These are phyloP conservation scores for Hybognathus amarus DNA, from an alignment of 2,797 vertebrate genomes.

Conservation along the genomic window DNA sequence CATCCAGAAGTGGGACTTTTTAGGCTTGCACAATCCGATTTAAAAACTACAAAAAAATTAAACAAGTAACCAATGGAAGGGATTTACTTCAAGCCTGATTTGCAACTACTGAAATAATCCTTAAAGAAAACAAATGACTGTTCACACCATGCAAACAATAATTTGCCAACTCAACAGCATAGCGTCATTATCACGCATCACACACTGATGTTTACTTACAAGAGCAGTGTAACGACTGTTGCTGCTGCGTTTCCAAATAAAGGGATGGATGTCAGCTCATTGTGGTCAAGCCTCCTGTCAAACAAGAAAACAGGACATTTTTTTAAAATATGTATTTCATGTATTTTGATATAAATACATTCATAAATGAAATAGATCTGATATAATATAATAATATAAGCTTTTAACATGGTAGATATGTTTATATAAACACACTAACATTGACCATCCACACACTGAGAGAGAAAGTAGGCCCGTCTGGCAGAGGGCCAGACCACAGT, in stretches of 20 bases:
- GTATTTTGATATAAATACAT: background rate
- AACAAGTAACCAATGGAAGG: background rate
- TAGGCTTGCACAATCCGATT: background rate
- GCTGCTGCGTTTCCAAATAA: conserved; percentile 82
- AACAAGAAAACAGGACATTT: conserved; percentile 38
- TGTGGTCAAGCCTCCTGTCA: conserved; percentile 88
- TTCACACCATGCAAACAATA: background rate
- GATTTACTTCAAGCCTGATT: background rate
- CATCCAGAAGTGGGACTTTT: background rate
- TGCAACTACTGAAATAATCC: background rate
- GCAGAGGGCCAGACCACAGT: conserved; percentile 67
- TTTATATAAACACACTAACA: background rate
- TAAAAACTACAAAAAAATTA: background rate
- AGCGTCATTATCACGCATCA: background rate
- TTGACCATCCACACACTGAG: background rate
- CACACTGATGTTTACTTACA: conserved; percentile 83
- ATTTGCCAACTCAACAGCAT: background rate
- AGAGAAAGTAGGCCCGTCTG: conserved; percentile 50
- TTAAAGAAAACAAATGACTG: background rate
- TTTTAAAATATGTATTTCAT: background rate
- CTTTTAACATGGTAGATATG: too few species aligned
- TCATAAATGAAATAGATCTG: background rate
- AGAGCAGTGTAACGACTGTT: conserved; percentile 80
- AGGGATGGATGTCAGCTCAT: conserved; percentile 88
- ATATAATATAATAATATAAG: background rate